phyloP scores from a whole-genome alignment of 2,113 vertebrate genomes.

The Nyctibius bracteatus region DNA sequence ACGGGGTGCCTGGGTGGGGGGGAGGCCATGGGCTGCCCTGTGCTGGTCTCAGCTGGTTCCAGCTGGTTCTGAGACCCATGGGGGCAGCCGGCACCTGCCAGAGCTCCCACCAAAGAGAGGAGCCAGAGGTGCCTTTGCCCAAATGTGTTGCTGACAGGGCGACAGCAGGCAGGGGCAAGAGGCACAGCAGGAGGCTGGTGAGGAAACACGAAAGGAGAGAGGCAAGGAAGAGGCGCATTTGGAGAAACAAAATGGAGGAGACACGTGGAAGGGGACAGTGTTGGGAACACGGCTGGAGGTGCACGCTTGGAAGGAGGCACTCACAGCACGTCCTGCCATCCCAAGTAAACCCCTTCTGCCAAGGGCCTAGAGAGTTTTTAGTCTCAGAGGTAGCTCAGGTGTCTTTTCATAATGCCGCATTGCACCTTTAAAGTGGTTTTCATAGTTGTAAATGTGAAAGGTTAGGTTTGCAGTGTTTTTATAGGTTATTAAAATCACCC shows the following conservation, averaged over 20 bases:
- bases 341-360: background rate
- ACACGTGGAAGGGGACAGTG: background rate
- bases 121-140: background rate
- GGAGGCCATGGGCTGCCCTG: background rate
- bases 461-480: background rate
- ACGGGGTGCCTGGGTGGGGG: rapidly evolving
- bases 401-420: background rate
- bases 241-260: background rate
- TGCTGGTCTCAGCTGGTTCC: background rate
- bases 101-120: background rate
- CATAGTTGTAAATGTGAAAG: background rate
- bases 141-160: rapidly evolving
- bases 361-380: background rate
- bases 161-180: too few species aligned
- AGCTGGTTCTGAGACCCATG: background rate
- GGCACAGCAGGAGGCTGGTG: background rate
- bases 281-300: background rate
- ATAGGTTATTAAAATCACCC: background rate
- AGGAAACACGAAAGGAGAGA: background rate
- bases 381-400: background rate
- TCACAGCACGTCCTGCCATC: background rate
- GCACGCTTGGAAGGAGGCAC: background rate
- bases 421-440: background rate
- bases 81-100: too few species aligned
- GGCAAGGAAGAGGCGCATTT: rapidly evolving